Evolutionary conservation across 2,797 vertebrate species (phyloP).

Genomic region (Myotis pilosus): DNA sequence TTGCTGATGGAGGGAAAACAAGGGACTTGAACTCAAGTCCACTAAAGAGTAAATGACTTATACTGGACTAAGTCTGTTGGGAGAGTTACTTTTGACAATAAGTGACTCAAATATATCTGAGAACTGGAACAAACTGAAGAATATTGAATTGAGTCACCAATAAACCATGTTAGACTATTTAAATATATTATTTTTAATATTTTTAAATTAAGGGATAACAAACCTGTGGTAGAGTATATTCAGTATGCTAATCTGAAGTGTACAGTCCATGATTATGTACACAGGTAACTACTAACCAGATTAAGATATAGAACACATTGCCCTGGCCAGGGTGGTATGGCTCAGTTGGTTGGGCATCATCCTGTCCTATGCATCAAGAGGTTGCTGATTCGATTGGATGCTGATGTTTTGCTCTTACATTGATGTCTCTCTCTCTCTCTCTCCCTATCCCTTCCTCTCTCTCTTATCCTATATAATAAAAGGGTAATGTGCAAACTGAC

Average conservation of each 20-base stretch:
- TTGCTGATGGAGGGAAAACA: background rate
- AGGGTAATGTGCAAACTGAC: no score
- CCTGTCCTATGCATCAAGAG: background rate
- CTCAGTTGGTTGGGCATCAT: background rate
- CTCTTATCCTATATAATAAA: no score
- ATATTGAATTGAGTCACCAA: background rate
- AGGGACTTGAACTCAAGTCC: background rate
- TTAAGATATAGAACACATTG: background rate
- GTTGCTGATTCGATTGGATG: background rate
- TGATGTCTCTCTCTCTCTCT: background rate
- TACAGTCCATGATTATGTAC: no score
- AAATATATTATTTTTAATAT: background rate
- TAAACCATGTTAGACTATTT: background rate
- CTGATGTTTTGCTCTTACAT: background rate
- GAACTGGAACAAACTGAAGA: background rate
- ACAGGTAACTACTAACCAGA: background rate
- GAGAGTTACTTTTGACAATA: background rate
- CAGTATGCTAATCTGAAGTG: background rate
- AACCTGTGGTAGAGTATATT: background rate
- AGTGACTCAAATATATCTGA: background rate
- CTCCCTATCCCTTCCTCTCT: background rate
- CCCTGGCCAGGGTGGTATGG: background rate
- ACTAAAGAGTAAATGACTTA: background rate
- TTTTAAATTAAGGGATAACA: background rate
- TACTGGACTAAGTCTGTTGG: background rate